Conservation (phyloP, 2,113 vertebrate species). For the Pygoscelis adeliae region DNA sequence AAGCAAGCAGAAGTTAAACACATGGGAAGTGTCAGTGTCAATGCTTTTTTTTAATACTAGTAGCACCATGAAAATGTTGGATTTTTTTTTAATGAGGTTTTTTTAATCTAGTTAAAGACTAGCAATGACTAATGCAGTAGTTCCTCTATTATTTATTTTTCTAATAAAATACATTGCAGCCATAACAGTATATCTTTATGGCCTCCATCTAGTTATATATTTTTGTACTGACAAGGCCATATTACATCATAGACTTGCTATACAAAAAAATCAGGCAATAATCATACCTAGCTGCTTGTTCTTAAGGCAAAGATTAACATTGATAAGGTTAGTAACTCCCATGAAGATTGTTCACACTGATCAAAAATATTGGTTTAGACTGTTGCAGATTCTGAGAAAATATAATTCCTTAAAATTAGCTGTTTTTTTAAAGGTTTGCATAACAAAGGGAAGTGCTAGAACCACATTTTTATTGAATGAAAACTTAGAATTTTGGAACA, state of each 20-base stretch:
- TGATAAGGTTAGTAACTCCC: background rate
- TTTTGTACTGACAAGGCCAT: background rate
- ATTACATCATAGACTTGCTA: background rate
- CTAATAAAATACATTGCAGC: background rate
- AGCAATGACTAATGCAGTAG: background rate
- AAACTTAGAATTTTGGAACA: background rate
- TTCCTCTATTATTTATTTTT: background rate
- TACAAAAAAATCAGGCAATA: background rate
- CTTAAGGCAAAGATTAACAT: background rate
- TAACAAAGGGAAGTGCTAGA: background rate
- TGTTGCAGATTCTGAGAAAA: background rate
- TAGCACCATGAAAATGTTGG: background rate
- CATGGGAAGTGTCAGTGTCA: background rate
- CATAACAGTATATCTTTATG: background rate
- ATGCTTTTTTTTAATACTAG: background rate
- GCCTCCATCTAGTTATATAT: background rate
- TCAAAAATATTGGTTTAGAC: background rate
- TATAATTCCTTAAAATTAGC: background rate
- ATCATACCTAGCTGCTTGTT: background rate
- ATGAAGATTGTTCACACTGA: background rate
- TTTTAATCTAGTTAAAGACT: background rate
- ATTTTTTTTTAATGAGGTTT: background rate
- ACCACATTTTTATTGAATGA: background rate
- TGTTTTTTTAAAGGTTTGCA: background rate
- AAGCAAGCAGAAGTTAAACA: background rate